Evolutionary conservation across 2,888 invertebrate genomes (phyloP).

Genomic region (Drosophila sordidula): DNA sequence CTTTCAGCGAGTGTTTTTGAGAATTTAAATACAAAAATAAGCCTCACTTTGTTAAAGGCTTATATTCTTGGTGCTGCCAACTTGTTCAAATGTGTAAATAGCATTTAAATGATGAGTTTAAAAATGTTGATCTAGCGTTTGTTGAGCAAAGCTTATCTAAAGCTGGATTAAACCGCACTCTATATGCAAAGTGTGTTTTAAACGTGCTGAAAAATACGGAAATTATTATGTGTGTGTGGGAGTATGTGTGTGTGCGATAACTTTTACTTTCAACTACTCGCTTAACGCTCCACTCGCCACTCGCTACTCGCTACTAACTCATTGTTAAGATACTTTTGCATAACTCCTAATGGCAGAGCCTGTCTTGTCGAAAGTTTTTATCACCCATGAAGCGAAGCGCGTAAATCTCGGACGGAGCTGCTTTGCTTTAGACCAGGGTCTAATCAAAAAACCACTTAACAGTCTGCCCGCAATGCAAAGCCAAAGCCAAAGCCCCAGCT

Average conservation of each 20-base stretch:
- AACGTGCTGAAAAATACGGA: background rate
- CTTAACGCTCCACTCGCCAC: background rate
- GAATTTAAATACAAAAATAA: too few species aligned
- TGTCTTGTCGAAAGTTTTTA: conserved; percentile 34
- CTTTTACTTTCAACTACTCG: conserved; percentile 24
- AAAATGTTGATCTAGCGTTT: too few species aligned
- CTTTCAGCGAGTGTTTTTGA: too few species aligned
- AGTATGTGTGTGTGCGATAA: conserved; percentile 29
- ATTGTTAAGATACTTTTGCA: conserved; percentile 43
- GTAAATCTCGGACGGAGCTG: conserved; percentile 51
- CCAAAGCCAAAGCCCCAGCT: background rate
- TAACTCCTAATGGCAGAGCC: conserved; percentile 40
- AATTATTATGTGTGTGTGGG: conserved; percentile 8
- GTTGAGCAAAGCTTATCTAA: background rate
- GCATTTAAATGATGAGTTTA: too few species aligned
- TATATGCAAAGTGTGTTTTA: conserved; percentile 12
- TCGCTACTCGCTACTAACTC: conserved; percentile 25
- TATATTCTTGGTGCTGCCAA: background rate
- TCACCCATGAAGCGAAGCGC: conserved; percentile 46
- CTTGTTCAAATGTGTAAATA: background rate
- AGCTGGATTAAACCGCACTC: conserved; percentile 1
- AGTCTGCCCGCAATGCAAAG: conserved; percentile 42
- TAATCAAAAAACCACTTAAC: conserved; percentile 80
- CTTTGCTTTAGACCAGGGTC: conserved; percentile 46
- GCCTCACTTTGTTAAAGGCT: too few species aligned